Evolutionary conservation across 2,888 invertebrate species (phyloP), one percentile per base, ranked within the genome.

Genomic region (Onthophagus sagittarius): DNA sequence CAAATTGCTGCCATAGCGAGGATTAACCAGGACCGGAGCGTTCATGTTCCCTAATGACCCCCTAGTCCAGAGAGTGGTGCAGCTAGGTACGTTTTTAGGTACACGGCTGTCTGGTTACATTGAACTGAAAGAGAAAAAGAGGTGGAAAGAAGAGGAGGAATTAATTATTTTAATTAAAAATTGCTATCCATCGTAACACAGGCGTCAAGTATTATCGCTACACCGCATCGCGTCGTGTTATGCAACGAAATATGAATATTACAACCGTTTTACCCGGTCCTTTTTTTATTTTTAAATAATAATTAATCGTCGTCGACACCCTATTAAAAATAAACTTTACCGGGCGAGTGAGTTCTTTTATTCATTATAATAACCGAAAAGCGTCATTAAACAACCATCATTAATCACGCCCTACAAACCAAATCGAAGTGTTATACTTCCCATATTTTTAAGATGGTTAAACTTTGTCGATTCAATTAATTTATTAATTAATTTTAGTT

Each of bases 1-100:
- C 75, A 76, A 77, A 77, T 77, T 77, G 76, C 76, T 75, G 74
- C 76, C 76, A 72, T 76, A 77, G 77, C 76, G 76, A 73, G 76
- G 77, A 78, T 79, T 79, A 79, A 75, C 77, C 72, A 75, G 73
- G 77, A 75, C 71, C 75, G 77, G 71, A 72, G 75, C 75, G 39
- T 53, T 74, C 69, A 73, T 72, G 73, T 72, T 73, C 73, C 72
- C 73, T 78, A 79, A 79, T 78, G 78, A 77, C 77, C 77, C 39
- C 11, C 39, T 53, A 23, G 39, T 11, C 9, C 39, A 53, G 39
- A 53, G 39, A 53, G 39, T 7, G 39, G 7, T 53, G 39, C 39
- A 53, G 39, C 39, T 53, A 53, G 39, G 39, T 53, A 53, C 39
- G 39, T 53, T 53, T 53, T 53, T 53, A 53, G 39, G 11, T 53